Base-by-base conservation (phyloP, 1,140 invertebrate species). In the Plodia interpunctella region DNA sequence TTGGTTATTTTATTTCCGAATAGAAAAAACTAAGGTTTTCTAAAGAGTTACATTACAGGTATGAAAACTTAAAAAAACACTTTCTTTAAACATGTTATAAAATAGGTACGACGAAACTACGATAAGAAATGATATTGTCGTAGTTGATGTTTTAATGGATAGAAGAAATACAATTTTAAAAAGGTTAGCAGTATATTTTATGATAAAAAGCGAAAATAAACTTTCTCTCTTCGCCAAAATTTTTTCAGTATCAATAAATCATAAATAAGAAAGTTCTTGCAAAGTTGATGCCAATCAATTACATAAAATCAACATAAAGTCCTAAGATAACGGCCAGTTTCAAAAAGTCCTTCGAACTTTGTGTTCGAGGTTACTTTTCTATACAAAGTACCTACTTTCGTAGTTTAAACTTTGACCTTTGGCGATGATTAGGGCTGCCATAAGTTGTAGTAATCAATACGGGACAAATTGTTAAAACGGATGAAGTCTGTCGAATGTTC, bases 251-350 rank as follows among this genome's bases (percentile, higher is more conserved):
- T 30, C 53, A 55, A 55, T 55, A 35, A 18, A 32, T 55, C 38
- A 44, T 44, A 17, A 15, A 17, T 15, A 44, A n/a, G 38, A 44
- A 15, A n/a, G 38, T 15, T 44, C 38, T 44, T 15, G 6, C 32
- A 44, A 55, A 32, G 28, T 55, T 32, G 5, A 32, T 59, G 28
- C 57, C 57, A 52, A 59, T 59, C 57, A 59, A 52, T 53, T 35
- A 59, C 28, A 49, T 32, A 59, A 59, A 59, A 35, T 28, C 49
- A 59, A 59, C 57, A 59, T 20, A 49, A 44, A 17, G 30, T 52
- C 57, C 49, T 59, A 59, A 59, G 57, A 59, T 52, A 59, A 59
- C 57, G 9, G 28, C 17, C 15, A 20, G 58, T 60, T 35, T 35
- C 51, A 60, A 60, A 60, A 54, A 55, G 51, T 60, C 52, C 30